Evolutionary conservation across 2,113 vertebrate genomes (phyloP), one percentile per base, ranked within the genome.

Genomic region (Dasyornis broadbenti): DNA sequence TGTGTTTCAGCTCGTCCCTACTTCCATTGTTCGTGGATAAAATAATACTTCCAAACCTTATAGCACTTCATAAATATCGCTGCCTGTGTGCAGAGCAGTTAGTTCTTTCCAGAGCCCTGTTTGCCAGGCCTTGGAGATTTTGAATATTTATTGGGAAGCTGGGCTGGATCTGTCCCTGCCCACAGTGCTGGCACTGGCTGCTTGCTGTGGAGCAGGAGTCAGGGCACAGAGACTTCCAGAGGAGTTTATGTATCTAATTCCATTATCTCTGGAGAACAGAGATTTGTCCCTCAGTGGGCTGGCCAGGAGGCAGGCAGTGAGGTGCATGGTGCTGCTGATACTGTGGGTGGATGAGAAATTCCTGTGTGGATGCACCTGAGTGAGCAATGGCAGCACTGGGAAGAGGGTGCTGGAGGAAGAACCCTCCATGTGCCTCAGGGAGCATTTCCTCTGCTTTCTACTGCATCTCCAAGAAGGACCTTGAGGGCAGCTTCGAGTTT

Each of bases 381-480:
- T 40, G 49, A 37, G 11, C 6, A 63, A 11, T 20, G 27, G 33
- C 0, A 0, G 47, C 0, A 1, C 22, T 64, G 45, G 50, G n/a
- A 53, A 42, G n/a, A 68, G 18, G 11, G 4, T 4, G 11, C 39
- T 63, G 56, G 61, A 60, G 30, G 35, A 56, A 23, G 27, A 39
- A 77, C 11, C 11, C 14, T 73, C 63, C 6, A 3, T 44, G 15
- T 14, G 10, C 21, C 22, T 65, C 15, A 1, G 31, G 17, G 12
- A 75, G 12, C 7, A 10, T 81, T 64, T 63, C 9, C 37, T 45
- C 26, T 71, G 42, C 39, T 52, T 64, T 63, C 47, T 73, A 3
- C 10, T 60, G 1, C 2, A 1, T 47, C 44, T 69, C 61, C 2
- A 23, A 68, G n/a, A 59, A 57, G 28, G 8, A 22, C 21, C 33